A percentile compares a stretch with the other conserved stretches of the same genome.
Evolutionary conservation across 2,888 invertebrate species (phyloP).

Genomic region (Dasypolia templi): DNA sequence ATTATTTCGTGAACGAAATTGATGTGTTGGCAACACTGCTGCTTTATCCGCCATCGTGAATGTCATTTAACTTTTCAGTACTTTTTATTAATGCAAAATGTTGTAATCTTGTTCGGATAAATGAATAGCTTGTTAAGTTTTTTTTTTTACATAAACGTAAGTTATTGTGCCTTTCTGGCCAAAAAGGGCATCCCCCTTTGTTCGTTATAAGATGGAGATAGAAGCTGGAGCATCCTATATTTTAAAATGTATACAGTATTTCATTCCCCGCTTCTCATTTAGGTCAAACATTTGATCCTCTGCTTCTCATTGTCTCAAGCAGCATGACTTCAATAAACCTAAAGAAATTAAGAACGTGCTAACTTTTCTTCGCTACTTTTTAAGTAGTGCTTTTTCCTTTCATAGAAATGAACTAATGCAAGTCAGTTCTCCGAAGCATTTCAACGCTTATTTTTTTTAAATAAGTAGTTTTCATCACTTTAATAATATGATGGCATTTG

Average conservation of each 20-base stretch:
- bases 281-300: slow-evolving; percentile 7
- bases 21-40: too few relatives aligned
- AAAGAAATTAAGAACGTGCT: slow-evolving; percentile 35
- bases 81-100: too few relatives aligned
- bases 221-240: not conserved
- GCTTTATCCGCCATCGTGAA: too few relatives aligned
- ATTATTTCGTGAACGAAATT: too few relatives aligned
- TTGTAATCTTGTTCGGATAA: too few relatives aligned
- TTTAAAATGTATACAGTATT: not conserved
- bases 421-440: slow-evolving; percentile 14
- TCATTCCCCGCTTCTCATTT: slow-evolving; percentile 1
- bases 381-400: slow-evolving; percentile 20
- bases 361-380: slow-evolving; percentile 25
- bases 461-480: slow-evolving; percentile 5
- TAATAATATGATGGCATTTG: slow-evolving; percentile 18
- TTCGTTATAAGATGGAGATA: too few relatives aligned
- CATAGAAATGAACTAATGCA: slow-evolving; percentile 4
- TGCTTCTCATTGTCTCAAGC: slow-evolving; percentile 10
- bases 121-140: too few relatives aligned
- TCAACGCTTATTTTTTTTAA: slow-evolving; percentile 12
- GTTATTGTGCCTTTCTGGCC: too few relatives aligned
- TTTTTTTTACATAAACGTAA: too few relatives aligned
- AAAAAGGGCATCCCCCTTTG: too few relatives aligned
- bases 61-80: too few relatives aligned
- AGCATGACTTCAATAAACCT: slow-evolving; percentile 21